Percentiles rank a stretch among this genome's conserved stretches.
Evolutionary conservation across 2,113 vertebrate species (phyloP).

Genomic region (Percina caprodes): DNA sequence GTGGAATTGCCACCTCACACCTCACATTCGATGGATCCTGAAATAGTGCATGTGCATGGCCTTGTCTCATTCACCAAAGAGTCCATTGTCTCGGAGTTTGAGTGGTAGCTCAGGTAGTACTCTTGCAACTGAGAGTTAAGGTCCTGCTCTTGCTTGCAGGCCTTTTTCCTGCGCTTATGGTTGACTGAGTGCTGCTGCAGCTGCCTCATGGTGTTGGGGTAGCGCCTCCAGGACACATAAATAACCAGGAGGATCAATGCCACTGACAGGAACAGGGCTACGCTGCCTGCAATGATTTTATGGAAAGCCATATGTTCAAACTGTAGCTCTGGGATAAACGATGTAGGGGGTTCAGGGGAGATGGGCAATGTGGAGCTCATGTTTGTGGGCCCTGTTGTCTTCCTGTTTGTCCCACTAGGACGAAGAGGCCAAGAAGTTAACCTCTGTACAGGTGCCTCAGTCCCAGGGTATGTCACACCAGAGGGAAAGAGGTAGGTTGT

Average conservation of each 20-base stretch:
- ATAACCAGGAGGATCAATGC: slow-evolving; percentile 97
- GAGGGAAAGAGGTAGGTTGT: slow-evolving; percentile 78
- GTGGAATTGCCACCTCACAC: slow-evolving; percentile 88
- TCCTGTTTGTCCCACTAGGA: slow-evolving; percentile 74
- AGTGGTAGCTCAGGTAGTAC: slow-evolving; percentile 98
- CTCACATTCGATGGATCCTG: slow-evolving; percentile 98
- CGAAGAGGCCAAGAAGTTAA: slow-evolving; percentile 80
- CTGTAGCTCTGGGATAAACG: slow-evolving; percentile 86
- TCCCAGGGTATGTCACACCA: slow-evolving; percentile 67
- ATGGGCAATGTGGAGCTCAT: slow-evolving; percentile 31
- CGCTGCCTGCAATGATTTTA: slow-evolving; percentile 96
- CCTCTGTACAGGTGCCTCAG: slow-evolving; percentile 81
- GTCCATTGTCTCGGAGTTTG: slow-evolving; percentile 96
- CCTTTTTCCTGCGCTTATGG: slow-evolving; percentile 95
- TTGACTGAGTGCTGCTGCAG: slow-evolving; percentile 95
- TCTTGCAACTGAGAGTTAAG: slow-evolving; percentile 97
- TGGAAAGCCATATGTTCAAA: slow-evolving; percentile 96
- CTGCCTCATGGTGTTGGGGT: slow-evolving; percentile 95
- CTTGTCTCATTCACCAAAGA: slow-evolving; percentile 92
- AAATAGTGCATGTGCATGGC: slow-evolving; percentile 96
- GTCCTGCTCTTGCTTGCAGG: slow-evolving; percentile 90
- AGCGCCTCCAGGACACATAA: slow-evolving; percentile 97
- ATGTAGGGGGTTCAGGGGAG: slow-evolving; percentile 73
- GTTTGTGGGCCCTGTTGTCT: slow-evolving; percentile 43
- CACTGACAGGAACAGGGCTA: slow-evolving; percentile 95